Evolutionary conservation across 2,888 invertebrate genomes (phyloP), one percentile per base, ranked within the genome.

Genomic region (Liposcelis brunnea): DNA sequence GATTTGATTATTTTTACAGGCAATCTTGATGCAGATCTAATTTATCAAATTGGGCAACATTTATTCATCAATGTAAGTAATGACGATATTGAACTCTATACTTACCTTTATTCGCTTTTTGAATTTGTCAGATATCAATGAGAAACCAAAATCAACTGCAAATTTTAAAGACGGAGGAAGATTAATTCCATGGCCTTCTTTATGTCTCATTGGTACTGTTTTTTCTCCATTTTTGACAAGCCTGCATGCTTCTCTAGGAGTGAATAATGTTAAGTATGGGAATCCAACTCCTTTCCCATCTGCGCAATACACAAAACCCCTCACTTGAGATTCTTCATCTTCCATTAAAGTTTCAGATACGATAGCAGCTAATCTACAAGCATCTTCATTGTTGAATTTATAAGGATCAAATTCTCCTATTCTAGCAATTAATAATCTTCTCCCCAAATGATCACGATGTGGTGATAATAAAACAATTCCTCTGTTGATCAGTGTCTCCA

Each of bases 271-370:
- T 32, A 62, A 51, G 49, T 60, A 58, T 21, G 60, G 58, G 34
- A 61, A 57, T 2, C 58, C 55, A 21, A 63, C 59, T 19, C 59
- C 60, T 12, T 55, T 55, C n/a, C 60, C 61, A 42, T 56, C 62
- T 15, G 55, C 53, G 54, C 60, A 59, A 50, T 66, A 64, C 2
- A 61, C 59, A 51, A 63, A 62, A 19, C 64, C 40, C 12, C 21
- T 40, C 5, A 40, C 40, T 62, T 84, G 84, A 51, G 77, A 80
- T 53, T 77, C 71, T 51, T 89, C 87, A 54, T 90, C 87, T 58
- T 90, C 87, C 64, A 90, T 69, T 10, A 89, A 61, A 0, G 80
- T 69, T 56, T 91, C 90, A 45, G 82, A 80, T n/a, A 86, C 75
- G 60, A 90, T 69, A 48, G 84, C 82, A 61, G 89, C 87, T 1